Evolutionary conservation across 2,888 invertebrate species (phyloP), one percentile per base, ranked within the genome.

Genomic region (Dryobotodes eremita): DNA sequence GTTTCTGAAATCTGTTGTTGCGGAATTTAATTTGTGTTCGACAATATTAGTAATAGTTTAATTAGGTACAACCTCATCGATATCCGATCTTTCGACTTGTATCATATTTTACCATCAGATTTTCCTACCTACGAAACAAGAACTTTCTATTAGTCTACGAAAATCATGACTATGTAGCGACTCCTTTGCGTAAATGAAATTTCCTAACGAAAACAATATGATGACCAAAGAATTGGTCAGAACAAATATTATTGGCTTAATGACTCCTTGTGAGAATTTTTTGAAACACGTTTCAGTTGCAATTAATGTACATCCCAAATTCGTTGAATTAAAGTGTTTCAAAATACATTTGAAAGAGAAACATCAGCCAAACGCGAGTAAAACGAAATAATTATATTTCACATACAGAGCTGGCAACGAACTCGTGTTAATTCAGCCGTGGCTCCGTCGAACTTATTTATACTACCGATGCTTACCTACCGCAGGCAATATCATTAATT

Each of bases 381-480:
- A 77, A 81, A 84, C 61, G 62, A 84, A 86, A 86, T 83, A 83
- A 75, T 89, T 85, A 79, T 84, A 87, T 86, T 87, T 85, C 80
- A 77, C 78, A 82, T 78, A 79, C 76, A 80, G 74, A 71, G 80
- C 79, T 77, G 80, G 82, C 82, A 85, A 75, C 80, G 74, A 59
- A 68, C 48, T 75, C 65, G 80, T 85, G 84, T 89, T 89, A 86
- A 90, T 90, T 87, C 80, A 89, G 84, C 36, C 80, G 86, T 78
- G 79, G 83, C 85, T 86, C 84, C 82, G 84, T 86, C 77, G 77
- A 89, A 89, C 87, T 89, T 89, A 89, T 88, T 86, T 87, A 87
- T 87, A 87, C 82, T 70, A 71, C 77, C 83, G 82, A 82, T 62
- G 50, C 36, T 50, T 75, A 83, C 81, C 61, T 70, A 82, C 72